Base-by-base conservation (phyloP, 2,113 vertebrate species). In the Podarcis cretensis region DNA sequence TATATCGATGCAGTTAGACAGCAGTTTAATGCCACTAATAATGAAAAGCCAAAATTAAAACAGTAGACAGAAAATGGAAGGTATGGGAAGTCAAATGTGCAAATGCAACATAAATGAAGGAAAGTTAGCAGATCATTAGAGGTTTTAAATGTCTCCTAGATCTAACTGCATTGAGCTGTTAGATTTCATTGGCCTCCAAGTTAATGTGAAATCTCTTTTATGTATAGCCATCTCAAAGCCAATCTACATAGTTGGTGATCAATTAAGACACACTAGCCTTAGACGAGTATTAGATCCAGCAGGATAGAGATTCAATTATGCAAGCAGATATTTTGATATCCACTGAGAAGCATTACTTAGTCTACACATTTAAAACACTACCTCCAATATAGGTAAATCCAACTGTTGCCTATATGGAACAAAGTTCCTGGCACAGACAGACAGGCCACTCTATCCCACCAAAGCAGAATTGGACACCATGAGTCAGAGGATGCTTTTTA, bases 41-140 rank as follows among this genome's bases (percentile, higher is more conserved):
- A 92, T 86, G 80, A 95, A 94, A 94, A 92, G 35, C 66, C 40
- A 92, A 92, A 92, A 94, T 92, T 92, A 93, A 93, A 93, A 90
- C 85, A 91, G 74, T 63, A 92, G 81, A 92, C 73, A 89, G 86
- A 93, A 95, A 94, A 95, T 92, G 92, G 94, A 93, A 94, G 79
- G 86, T 85, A 90, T 35, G 76, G 92, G 84, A 92, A 90, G 89
- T 88, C 92, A 91, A 95, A 95, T 95, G 92, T 91, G 88, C 48
- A 92, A 91, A 91, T 14, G 20, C 87, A 95, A 96, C 35, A 57
- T 88, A 95, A 96, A 94, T 92, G 89, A 92, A 89, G 48, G 91
- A 88, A 96, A 92, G 81, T 93, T 93, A 90, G 57, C 32, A 95
- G 91, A 92, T 95, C 92, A 95, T 95, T 96, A 93, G 91, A 90